phyloP scores from a whole-genome alignment of 2,888 invertebrate species.

The Athrips mouffetella region DNA sequence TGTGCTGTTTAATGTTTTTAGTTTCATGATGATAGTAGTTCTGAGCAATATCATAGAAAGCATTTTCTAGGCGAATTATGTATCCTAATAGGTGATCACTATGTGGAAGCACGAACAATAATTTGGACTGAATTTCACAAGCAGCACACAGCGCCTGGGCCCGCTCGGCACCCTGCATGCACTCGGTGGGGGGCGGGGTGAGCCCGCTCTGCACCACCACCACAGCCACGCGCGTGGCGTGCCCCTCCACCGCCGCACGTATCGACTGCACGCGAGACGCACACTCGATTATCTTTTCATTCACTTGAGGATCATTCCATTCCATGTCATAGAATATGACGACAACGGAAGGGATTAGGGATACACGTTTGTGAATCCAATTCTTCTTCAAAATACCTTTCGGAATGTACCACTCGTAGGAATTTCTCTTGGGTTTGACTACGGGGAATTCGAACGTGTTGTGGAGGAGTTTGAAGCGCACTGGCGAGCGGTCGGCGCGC shows the following conservation, averaged over 20 bases:
- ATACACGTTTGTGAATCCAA: slow-evolving; percentile 96
- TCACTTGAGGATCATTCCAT: slow-evolving; percentile 97
- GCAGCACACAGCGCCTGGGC: slow-evolving; percentile 93
- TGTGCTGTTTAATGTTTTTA: slow-evolving; percentile 90
- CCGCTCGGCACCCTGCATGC: slow-evolving; percentile 91
- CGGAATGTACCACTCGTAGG: slow-evolving; percentile 97
- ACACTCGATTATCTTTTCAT: slow-evolving; percentile 96
- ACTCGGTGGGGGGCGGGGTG: slow-evolving; percentile 87
- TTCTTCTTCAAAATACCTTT: slow-evolving; percentile 95
- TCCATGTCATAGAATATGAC: slow-evolving; percentile 98
- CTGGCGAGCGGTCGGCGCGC: slow-evolving; percentile 87
- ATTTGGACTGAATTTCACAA: slow-evolving; percentile 94
- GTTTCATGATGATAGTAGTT: slow-evolving; percentile 94
- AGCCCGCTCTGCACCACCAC: slow-evolving; percentile 93
- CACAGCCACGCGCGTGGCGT: slow-evolving; percentile 87
- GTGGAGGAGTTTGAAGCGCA: slow-evolving; percentile 89
- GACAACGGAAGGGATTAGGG: slow-evolving; percentile 93
- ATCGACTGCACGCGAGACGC: slow-evolving; percentile 91
- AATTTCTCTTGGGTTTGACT: slow-evolving; percentile 90
- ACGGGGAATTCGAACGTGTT: slow-evolving; percentile 92
- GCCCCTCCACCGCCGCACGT: slow-evolving; percentile 84
- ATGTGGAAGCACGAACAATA: slow-evolving; percentile 93
- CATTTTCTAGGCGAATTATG: slow-evolving; percentile 90
- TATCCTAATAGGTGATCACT: slow-evolving; percentile 91
- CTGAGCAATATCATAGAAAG: slow-evolving; percentile 95